phyloP scores from a whole-genome alignment of 1,140 invertebrate genomes.

The Muscidifurax raptorellus region DNA sequence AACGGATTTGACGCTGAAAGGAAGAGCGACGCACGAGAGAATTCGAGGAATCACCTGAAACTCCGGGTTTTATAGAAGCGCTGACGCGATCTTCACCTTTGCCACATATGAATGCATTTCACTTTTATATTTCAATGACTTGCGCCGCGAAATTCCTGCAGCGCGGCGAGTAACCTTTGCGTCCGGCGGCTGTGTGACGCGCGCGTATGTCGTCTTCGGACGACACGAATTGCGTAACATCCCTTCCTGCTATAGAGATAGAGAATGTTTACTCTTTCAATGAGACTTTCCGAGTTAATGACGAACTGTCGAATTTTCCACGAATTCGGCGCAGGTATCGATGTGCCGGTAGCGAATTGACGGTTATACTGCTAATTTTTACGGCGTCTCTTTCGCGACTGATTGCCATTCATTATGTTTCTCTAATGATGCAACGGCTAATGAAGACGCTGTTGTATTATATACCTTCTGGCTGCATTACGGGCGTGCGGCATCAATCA shows the following conservation, averaged over 20 bases:
- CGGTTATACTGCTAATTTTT: neutral
- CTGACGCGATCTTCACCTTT: constrained; percentile 16
- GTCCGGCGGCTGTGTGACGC: neutral
- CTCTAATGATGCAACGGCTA: neutral
- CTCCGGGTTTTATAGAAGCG: neutral
- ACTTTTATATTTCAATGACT: constrained; percentile 18
- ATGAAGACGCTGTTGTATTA: neutral
- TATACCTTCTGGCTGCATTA: neutral
- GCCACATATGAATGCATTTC: constrained; percentile 2
- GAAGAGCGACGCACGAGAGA: neutral
- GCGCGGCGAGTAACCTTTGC: neutral
- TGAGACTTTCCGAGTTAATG: neutral
- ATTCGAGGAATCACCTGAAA: neutral
- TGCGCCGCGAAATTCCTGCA: constrained; percentile 15
- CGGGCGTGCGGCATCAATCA: neutral
- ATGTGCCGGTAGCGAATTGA: too few species aligned
- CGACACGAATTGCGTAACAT: constrained; percentile 1
- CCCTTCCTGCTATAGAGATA: neutral
- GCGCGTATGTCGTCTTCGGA: too few species aligned
- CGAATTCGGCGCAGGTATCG: too few species aligned
- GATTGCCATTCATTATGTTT: neutral
- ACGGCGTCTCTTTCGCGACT: neutral
- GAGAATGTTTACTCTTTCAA: neutral
- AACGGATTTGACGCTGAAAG: neutral
- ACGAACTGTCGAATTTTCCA: neutral